Evolutionary conservation across 1,140 invertebrate genomes (phyloP).

Genomic region (Drosophila rhopaloa): DNA sequence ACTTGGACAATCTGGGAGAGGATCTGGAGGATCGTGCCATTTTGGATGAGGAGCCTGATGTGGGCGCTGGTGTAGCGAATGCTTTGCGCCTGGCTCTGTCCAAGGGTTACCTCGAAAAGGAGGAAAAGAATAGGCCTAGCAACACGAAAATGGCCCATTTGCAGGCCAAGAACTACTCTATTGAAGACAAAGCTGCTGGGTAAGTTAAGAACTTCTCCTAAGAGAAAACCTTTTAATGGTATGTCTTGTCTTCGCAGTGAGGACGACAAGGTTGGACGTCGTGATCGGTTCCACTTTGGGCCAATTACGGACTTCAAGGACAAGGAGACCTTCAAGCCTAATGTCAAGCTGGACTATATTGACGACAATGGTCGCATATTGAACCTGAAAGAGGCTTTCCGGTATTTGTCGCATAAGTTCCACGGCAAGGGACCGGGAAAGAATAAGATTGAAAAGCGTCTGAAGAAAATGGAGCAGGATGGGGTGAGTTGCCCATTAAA

Average conservation of each 20-base stretch:
- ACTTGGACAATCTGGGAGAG: constrained; percentile 77
- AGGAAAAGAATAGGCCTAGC: constrained; percentile 89
- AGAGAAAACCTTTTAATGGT: not conserved
- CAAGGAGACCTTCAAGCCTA: constrained; percentile 96
- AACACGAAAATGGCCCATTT: constrained; percentile 90
- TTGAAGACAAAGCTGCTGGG: constrained; percentile 97
- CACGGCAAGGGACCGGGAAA: constrained; percentile 99
- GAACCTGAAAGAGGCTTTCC: constrained; percentile 98
- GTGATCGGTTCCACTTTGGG: constrained; percentile 91
- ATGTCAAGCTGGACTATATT: constrained; percentile 98
- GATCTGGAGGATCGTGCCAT: constrained; percentile 89
- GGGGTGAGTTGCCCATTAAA: constrained; percentile 86
- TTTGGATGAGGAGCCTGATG: constrained; percentile 97
- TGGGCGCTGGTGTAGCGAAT: constrained; percentile 96
- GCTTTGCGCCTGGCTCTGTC: constrained; percentile 96
- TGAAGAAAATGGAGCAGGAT: constrained; percentile 97
- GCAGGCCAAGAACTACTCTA: constrained; percentile 96
- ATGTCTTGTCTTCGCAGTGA: constrained; percentile 86
- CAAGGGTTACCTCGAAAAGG: constrained; percentile 97
- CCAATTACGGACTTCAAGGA: constrained; percentile 97
- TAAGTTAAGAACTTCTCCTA: constrained; percentile 80
- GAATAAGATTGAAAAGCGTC: constrained; percentile 98
- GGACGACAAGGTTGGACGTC: constrained; percentile 92
- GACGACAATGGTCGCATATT: constrained; percentile 96
- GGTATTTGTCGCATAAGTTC: constrained; percentile 98